phyloP scores from a whole-genome alignment of 2,113 vertebrate species.

The Gymnorhina tibicen region DNA sequence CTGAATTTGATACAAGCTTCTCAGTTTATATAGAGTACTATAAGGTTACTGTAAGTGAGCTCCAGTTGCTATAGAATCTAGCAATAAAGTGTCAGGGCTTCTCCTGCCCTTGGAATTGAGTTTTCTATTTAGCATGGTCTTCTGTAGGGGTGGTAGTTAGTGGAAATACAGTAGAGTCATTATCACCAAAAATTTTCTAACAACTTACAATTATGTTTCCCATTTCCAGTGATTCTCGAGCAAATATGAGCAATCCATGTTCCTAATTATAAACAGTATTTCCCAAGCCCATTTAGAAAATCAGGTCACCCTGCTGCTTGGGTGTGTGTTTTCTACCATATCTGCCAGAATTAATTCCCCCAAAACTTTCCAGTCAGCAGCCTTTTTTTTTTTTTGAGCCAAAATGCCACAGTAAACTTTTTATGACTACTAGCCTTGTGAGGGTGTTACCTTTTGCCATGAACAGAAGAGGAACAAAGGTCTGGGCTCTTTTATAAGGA shows the following conservation, averaged over 20 bases:
- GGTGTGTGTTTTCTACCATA: not conserved
- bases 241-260: not conserved
- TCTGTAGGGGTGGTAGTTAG: slow-evolving; percentile 31
- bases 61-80: slow-evolving; percentile 57
- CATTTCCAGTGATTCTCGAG: not conserved
- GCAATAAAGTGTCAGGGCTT: slow-evolving; percentile 60
- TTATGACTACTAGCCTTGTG: not conserved
- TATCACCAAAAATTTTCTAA: not conserved
- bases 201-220: not conserved
- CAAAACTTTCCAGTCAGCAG: not conserved
- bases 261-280: not conserved
- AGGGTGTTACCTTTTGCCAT: not conserved
- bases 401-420: not conserved
- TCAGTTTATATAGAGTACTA: slow-evolving; percentile 60
- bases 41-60: slow-evolving; percentile 50
- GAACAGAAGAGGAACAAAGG: not conserved
- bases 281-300: not conserved
- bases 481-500: not conserved
- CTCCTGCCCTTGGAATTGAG: slow-evolving; percentile 34
- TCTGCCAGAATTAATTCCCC: not conserved
- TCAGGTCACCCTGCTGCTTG: not conserved
- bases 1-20: slow-evolving; percentile 63
- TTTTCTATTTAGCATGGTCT: slow-evolving; percentile 49
- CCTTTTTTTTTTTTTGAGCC: not conserved
- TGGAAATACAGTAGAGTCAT: slow-evolving; percentile 11